Conservation (phyloP, 2,888 invertebrate species). For the Ennomos quercinarius region DNA sequence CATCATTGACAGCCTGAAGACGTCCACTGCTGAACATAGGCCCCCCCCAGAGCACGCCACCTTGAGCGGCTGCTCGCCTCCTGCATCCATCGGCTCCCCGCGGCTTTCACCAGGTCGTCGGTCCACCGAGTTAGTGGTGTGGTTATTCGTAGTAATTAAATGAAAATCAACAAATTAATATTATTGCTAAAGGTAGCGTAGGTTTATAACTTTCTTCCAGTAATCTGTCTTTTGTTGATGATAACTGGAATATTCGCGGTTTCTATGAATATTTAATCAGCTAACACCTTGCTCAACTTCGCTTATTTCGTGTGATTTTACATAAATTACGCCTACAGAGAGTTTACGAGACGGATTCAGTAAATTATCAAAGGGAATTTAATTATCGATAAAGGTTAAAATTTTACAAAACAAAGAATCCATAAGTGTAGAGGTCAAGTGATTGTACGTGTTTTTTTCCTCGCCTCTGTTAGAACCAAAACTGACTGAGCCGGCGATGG, state of each 20-base stretch:
- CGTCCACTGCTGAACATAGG: no score
- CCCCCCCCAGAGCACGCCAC: no score
- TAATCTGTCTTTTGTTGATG: constrained; percentile 20
- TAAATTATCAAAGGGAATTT: constrained; percentile 12
- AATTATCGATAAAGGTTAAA: not conserved
- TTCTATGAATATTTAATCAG: constrained; percentile 40
- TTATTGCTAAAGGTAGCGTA: not conserved
- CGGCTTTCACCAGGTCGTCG: no score
- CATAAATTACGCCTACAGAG: constrained; percentile 29
- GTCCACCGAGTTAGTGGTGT: no score
- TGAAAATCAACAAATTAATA: no score
- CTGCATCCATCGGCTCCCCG: no score
- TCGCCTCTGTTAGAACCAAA: no score
- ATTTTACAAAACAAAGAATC: not conserved
- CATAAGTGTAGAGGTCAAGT: constrained; percentile 2
- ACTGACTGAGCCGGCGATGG: no score
- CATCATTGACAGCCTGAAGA: no score
- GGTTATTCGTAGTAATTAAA: no score
- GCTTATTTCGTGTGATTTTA: constrained; percentile 31
- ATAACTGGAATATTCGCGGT: constrained; percentile 21
- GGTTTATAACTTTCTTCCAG: constrained; percentile 4
- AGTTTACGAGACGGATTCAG: constrained; percentile 16
- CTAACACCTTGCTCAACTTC: constrained; percentile 36
- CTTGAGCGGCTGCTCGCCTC: no score
- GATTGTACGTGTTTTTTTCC: constrained; percentile 8